Conservation (phyloP, 2,113 vertebrate genomes). For the Oostethus manadensis region DNA sequence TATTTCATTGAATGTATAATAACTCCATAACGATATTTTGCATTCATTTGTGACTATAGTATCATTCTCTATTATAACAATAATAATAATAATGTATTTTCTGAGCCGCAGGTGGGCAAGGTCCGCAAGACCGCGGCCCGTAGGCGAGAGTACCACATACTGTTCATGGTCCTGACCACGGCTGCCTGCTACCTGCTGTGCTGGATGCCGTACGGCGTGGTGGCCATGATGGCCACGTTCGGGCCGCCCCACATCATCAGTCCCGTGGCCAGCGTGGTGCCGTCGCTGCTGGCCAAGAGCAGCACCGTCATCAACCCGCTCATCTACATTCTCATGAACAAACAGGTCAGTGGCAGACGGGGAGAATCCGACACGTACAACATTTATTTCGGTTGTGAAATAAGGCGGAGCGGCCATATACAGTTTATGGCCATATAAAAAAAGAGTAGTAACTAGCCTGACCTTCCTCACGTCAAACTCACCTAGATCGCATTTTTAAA, state of each 20-base stretch:
- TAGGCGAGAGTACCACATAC: conserved; percentile 75
- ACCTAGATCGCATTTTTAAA: no score
- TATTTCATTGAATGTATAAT: no score
- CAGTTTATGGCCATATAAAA: no score
- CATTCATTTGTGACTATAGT: no score
- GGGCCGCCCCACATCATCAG: conserved; percentile 73
- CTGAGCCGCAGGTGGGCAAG: conserved; percentile 71
- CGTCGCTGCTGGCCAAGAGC: conserved; percentile 82
- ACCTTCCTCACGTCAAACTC: no score
- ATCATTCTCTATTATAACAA: no score
- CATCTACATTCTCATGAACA: conserved; percentile 85
- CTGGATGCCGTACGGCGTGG: conserved; percentile 80
- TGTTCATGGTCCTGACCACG: conserved; percentile 80
- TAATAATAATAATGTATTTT: not conserved
- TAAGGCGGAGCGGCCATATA: no score
- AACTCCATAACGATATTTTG: no score
- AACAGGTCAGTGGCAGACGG: conserved; percentile 64
- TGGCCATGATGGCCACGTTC: conserved; percentile 79
- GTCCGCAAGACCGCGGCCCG: conserved; percentile 73
- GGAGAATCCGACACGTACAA: conserved; percentile 39
- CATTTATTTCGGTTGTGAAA: no score
- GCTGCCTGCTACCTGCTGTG: conserved; percentile 78
- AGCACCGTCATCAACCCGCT: conserved; percentile 82
- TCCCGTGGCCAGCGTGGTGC: conserved; percentile 74
- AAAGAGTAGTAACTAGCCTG: no score